Conservation (phyloP, 2,113 vertebrate species). For the Eublepharis macularius region DNA sequence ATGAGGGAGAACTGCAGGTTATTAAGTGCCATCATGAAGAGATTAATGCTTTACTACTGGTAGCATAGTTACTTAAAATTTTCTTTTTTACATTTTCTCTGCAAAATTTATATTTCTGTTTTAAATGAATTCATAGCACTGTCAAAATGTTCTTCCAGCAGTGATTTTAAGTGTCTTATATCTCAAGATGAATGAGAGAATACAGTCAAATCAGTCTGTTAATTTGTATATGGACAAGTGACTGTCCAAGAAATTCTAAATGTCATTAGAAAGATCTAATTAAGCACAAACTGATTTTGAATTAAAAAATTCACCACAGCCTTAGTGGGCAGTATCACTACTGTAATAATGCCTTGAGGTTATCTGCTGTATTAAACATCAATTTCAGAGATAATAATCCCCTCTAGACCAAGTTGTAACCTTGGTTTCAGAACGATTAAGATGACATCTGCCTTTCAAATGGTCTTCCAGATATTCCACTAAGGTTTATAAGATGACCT, state of each 20-base stretch:
- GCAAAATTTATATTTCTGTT: slow-evolving; percentile 2
- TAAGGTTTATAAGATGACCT: slow-evolving; percentile 1
- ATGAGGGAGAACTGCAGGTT: neutral
- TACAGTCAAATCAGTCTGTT: slow-evolving; percentile 12
- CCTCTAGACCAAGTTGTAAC: neutral
- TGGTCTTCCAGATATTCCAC: neutral
- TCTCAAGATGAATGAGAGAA: neutral
- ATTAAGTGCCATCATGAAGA: neutral
- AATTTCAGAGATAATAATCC: slow-evolving; percentile 27
- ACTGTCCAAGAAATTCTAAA: neutral
- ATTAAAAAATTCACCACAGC: slow-evolving; percentile 36
- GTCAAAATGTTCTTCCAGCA: neutral
- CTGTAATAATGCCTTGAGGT: neutral
- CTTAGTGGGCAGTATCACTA: neutral
- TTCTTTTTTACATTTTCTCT: neutral
- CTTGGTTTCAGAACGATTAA: neutral
- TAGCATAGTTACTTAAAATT: neutral
- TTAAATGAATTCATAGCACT: neutral
- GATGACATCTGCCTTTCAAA: neutral
- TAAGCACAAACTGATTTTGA: slow-evolving; percentile 40
- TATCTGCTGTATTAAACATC: slow-evolving; percentile 41
- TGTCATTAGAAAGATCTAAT: slow-evolving; percentile 26
- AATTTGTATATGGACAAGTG: slow-evolving; percentile 33
- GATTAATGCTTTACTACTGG: neutral
- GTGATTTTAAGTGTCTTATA: slow-evolving; percentile 5